These are phyloP conservation scores for Beroe forskalii DNA, from an alignment of 37 sponge, comb jelly and placozoan species.

Conservation along the genomic window DNA sequence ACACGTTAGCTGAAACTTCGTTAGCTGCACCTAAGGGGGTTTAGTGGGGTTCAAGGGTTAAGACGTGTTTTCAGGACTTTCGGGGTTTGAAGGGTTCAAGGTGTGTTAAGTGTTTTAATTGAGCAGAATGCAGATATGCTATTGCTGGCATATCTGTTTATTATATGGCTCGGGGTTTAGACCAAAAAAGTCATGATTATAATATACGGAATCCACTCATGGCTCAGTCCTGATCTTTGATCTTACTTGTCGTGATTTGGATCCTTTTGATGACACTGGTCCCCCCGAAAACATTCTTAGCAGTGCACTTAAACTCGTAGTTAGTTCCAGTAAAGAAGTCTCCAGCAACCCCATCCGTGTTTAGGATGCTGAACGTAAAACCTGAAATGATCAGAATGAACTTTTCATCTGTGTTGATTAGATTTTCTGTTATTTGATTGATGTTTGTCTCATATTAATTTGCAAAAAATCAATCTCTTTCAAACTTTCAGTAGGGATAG, in stretches of 20 bases:
- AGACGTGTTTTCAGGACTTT: too few species aligned
- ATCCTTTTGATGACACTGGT: conserved; percentile 22
- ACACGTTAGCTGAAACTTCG: conserved; percentile 30
- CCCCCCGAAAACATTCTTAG: conserved; percentile 4
- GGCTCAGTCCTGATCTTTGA: neutral
- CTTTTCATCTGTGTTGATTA: too few species aligned
- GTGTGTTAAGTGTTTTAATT: too few species aligned
- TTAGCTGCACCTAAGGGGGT: neutral
- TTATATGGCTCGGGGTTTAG: too few species aligned
- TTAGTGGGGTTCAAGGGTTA: too few species aligned
- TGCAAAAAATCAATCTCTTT: neutral
- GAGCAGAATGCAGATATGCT: too few species aligned
- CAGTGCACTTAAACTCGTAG: conserved; percentile 38
- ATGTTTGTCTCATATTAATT: too few species aligned
- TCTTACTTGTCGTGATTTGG: conserved; percentile 33
- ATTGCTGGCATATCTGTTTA: too few species aligned
- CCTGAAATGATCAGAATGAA: neutral
- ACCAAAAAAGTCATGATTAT: too few species aligned
- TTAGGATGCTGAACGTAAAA: conserved; percentile 47
- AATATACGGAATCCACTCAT: too few species aligned
- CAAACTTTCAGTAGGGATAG: neutral
- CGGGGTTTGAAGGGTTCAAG: too few species aligned
- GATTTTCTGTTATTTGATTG: too few species aligned
- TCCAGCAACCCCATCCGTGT: conserved; percentile 12
- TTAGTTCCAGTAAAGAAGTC: conserved; percentile 12